Evolutionary conservation across 2,888 invertebrate species (phyloP), one percentile per base, ranked within the genome.

Genomic region (Orthosia cruda): DNA sequence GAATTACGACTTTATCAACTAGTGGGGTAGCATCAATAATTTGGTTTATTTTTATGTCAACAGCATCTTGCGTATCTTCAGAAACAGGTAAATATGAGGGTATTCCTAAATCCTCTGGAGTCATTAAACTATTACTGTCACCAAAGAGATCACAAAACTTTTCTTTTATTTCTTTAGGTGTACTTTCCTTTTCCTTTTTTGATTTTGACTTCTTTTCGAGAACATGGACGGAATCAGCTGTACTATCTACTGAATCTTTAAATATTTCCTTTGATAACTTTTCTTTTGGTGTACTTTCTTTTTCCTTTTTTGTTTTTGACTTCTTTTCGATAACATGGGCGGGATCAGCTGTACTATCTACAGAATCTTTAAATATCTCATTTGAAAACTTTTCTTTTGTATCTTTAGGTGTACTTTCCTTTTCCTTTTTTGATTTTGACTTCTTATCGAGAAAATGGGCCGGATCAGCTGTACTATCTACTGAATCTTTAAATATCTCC

Each of bases 91-190:
- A 80, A 87, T 91, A 94, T 79, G 79, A 23, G 50, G 84, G 78
- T 78, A 95, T 85, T 65, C 94, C 95, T 82, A 96, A 91, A 87
- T 96, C 96, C 84, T 95, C 96, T 13, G 95, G 96, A 49, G 93
- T 94, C 86, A 96, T 95, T 78, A 96, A 89, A 91, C 96, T 96
- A 74, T 88, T 93, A 83, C 93, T 95, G 54, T 96, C 96, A 54
- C 96, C 96, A 89, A 96, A 96, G 9, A 96, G 87, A 74, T 96
- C 96, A 73, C 85, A 89, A 77, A 96, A 95, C 85, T 94, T 95
- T 45, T 87, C 87, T 71, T 91, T 90, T 20, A 84, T 88, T 69
- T 89, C 84, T 72, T 88, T 90, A 55, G 77, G 73, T 69, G 83
- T 88, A 74, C 85, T 79, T 64, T 90, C 80, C 71, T 87, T 86